phyloP scores from a whole-genome alignment of 2,113 vertebrate species.

The Rhizomys pruinosus region DNA sequence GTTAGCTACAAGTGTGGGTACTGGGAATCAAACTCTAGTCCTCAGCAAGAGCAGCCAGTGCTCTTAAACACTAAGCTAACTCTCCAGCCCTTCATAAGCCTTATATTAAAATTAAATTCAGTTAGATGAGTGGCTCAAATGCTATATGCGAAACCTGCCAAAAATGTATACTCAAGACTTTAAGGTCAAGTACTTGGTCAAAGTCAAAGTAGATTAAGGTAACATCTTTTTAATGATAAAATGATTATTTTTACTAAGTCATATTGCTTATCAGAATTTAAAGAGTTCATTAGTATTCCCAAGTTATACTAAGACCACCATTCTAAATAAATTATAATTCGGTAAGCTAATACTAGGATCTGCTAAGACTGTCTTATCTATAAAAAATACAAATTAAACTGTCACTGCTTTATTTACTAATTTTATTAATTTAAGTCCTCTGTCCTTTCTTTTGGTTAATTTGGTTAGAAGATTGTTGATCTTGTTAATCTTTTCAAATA shows the following conservation, averaged over 20 bases:
- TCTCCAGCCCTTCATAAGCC: too few species aligned
- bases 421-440: not conserved
- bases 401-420: not conserved
- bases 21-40: too few species aligned
- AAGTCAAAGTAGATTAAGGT: not conserved
- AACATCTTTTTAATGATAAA: not conserved
- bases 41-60: too few species aligned
- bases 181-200: not conserved
- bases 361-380: not conserved
- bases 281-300: not conserved
- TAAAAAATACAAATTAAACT: not conserved
- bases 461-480: too few species aligned
- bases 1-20: too few species aligned
- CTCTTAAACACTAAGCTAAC: too few species aligned
- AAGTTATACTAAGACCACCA: not conserved
- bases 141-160: too few species aligned
- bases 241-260: not conserved
- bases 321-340: not conserved
- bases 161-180: not conserved
- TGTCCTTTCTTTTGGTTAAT: too few species aligned
- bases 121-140: not conserved
- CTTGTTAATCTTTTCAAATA: too few species aligned
- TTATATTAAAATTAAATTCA: slow-evolving; percentile 3
- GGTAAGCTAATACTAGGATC: not conserved
- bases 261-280: not conserved